Conservation (phyloP, 1,140 invertebrate species). For the Cotesia glomerata region DNA sequence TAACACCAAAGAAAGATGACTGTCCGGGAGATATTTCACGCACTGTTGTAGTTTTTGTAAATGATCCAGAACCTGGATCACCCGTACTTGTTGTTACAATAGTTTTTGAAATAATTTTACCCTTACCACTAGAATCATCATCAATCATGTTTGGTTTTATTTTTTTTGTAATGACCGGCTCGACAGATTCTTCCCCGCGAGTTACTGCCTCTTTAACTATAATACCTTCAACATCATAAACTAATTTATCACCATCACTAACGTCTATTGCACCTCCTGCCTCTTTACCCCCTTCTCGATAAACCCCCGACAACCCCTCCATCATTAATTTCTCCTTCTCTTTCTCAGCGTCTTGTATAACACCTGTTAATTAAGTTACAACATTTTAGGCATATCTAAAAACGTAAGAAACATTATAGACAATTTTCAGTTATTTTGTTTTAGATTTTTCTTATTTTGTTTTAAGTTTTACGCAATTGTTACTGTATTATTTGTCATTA, state of each 20-base stretch:
- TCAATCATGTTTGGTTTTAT: slow-evolving; percentile 32
- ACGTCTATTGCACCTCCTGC: slow-evolving; percentile 54
- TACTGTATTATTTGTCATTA: slow-evolving; percentile 36
- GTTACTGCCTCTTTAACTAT: slow-evolving; percentile 17
- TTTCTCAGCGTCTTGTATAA: slow-evolving; percentile 64
- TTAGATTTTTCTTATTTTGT: slow-evolving; percentile 47
- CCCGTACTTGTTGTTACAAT: slow-evolving; percentile 37
- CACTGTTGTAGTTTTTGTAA: slow-evolving; percentile 43
- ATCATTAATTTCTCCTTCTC: slow-evolving; percentile 62
- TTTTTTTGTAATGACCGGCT: slow-evolving; percentile 44
- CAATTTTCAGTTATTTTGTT: slow-evolving; percentile 47
- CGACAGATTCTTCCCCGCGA: slow-evolving; percentile 36
- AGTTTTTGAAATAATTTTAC: slow-evolving; percentile 38
- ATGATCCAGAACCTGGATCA: slow-evolving; percentile 34
- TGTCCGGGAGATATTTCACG: slow-evolving; percentile 37
- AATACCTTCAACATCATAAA: slow-evolving; percentile 21
- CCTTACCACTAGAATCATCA: slow-evolving; percentile 34
- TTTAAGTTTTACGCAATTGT: slow-evolving; percentile 22
- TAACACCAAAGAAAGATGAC: slow-evolving; percentile 30
- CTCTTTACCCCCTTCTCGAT: slow-evolving; percentile 58
- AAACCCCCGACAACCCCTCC: slow-evolving; percentile 64
- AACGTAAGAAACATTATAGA: slow-evolving; percentile 44
- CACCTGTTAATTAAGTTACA: slow-evolving; percentile 64
- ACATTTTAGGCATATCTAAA: slow-evolving; percentile 61
- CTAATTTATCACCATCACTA: slow-evolving; percentile 16